Percentiles rank a stretch among this genome's conserved stretches.
These are phyloP conservation scores for Atrichornis clamosus DNA, from an alignment of 2,113 vertebrate species.

Conservation along the genomic window DNA sequence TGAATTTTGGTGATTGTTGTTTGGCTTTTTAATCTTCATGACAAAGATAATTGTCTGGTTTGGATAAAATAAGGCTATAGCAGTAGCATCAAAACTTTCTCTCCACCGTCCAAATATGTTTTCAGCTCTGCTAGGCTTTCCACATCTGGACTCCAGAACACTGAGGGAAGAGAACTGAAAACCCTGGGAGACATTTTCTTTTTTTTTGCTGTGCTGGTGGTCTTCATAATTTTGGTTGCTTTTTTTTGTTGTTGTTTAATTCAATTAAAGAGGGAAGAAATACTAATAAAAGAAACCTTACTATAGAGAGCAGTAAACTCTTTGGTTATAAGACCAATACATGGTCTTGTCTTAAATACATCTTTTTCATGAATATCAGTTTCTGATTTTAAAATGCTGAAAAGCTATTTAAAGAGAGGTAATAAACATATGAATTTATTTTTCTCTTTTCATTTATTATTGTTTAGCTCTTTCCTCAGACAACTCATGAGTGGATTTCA, in stretches of 20 bases:
- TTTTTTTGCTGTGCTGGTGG: not conserved
- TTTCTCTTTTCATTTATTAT: not conserved
- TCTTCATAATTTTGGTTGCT: slow-evolving; percentile 49
- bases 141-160: slow-evolving; percentile 69
- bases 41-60: not conserved
- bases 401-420: not conserved
- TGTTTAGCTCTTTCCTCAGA: not conserved
- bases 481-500: not conserved
- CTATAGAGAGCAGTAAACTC: slow-evolving; percentile 42
- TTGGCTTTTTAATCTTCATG: not conserved
- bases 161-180: slow-evolving; percentile 13
- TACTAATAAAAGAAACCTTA: slow-evolving; percentile 28
- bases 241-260: slow-evolving; percentile 32
- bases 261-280: slow-evolving; percentile 49
- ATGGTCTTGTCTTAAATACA: not conserved
- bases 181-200: slow-evolving; percentile 47
- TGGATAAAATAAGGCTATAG: not conserved
- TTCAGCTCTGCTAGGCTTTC: slow-evolving; percentile 5
- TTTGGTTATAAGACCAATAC: not conserved
- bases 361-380: not conserved
- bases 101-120: not conserved
- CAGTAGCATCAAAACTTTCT: slow-evolving; percentile 45
- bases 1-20: not conserved
- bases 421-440: slow-evolving; percentile 5
- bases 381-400: slow-evolving; percentile 9